Percentiles rank a stretch among this genome's conserved stretches.
Evolutionary conservation across 1,140 invertebrate genomes (phyloP).

Genomic region (Psilanteris sp.): DNA sequence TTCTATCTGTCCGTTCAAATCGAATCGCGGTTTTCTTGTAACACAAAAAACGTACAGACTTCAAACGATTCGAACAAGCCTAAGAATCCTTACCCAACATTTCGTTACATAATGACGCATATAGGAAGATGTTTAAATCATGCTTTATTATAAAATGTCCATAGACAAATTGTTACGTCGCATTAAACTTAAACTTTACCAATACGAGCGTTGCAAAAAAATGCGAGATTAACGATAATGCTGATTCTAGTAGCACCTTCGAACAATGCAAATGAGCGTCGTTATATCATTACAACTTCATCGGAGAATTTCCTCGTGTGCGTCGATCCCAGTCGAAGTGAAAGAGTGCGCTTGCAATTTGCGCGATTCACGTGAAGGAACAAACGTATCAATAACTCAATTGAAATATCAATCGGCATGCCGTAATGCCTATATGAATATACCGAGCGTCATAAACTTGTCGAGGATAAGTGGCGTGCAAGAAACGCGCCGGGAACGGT

Average conservation of each 20-base stretch:
- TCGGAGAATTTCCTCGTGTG: slow-evolving; percentile 71
- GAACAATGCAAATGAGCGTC: slow-evolving; percentile 65
- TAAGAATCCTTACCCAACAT: too few relatives aligned
- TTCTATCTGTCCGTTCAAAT: too few relatives aligned
- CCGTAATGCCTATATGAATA: slow-evolving; percentile 50
- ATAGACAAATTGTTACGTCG: too few relatives aligned
- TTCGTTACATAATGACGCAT: too few relatives aligned
- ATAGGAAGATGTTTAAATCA: too few relatives aligned
- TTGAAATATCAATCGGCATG: slow-evolving; percentile 51
- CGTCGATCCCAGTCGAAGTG: slow-evolving; percentile 44
- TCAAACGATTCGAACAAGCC: too few relatives aligned
- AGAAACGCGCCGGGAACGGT: slow-evolving; percentile 36
- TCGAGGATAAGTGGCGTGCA: slow-evolving; percentile 52
- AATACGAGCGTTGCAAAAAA: not conserved
- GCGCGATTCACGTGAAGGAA: slow-evolving; percentile 41
- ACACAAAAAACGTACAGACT: too few relatives aligned
- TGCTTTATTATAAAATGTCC: too few relatives aligned
- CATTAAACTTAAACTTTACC: slow-evolving; percentile 1
- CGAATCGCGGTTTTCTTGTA: too few relatives aligned
- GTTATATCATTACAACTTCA: slow-evolving; percentile 39
- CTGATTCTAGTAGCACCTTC: slow-evolving; percentile 22
- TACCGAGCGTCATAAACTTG: slow-evolving; percentile 46
- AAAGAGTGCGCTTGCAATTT: slow-evolving; percentile 28
- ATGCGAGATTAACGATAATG: slow-evolving; percentile 8
- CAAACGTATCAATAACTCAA: slow-evolving; percentile 53